A percentile compares a stretch with the other conserved stretches of the same genome.
These are phyloP conservation scores for Zaprionus ornatus DNA, from an alignment of 1,140 invertebrate genomes.

Conservation along the genomic window DNA sequence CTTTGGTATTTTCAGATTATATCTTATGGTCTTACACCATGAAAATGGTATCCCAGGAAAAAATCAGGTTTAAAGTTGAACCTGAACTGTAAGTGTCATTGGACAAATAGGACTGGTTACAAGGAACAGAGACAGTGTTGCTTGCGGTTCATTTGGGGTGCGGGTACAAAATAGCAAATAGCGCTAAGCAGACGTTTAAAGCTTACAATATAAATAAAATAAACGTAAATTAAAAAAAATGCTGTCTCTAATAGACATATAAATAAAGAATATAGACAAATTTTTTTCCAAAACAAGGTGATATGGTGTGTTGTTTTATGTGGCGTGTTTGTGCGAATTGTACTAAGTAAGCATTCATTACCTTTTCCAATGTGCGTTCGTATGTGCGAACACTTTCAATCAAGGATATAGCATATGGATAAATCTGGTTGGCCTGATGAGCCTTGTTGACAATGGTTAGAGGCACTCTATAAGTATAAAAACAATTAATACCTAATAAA, in stretches of 20 bases:
- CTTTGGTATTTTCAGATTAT: no score
- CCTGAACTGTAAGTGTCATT: no score
- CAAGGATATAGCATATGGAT: constrained; percentile 99
- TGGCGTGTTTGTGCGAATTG: constrained; percentile 13
- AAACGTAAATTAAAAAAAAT: not conserved
- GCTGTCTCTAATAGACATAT: constrained; percentile 7
- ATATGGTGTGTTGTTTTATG: constrained; percentile 16
- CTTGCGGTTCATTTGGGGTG: not conserved
- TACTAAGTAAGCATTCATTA: constrained; percentile 83
- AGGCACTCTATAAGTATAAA: constrained; percentile 89
- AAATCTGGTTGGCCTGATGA: constrained; percentile 98
- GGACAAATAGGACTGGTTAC: not conserved
- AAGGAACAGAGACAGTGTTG: not conserved
- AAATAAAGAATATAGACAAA: constrained; percentile 20
- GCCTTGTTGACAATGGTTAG: constrained; percentile 99
- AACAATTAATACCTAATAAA: not conserved
- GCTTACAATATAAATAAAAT: not conserved
- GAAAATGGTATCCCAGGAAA: no score
- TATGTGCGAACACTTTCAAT: constrained; percentile 99
- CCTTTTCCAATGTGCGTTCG: constrained; percentile 98
- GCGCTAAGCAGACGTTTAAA: constrained; percentile 19
- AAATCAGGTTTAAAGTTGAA: no score
- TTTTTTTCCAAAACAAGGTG: constrained; percentile 35
- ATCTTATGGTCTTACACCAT: no score
- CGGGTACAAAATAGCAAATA: not conserved